A percentile compares a stretch with the other conserved stretches of the same genome.
These are phyloP conservation scores for Glossosoma conforme DNA, from an alignment of 1,140 invertebrate species.

Conservation along the genomic window DNA sequence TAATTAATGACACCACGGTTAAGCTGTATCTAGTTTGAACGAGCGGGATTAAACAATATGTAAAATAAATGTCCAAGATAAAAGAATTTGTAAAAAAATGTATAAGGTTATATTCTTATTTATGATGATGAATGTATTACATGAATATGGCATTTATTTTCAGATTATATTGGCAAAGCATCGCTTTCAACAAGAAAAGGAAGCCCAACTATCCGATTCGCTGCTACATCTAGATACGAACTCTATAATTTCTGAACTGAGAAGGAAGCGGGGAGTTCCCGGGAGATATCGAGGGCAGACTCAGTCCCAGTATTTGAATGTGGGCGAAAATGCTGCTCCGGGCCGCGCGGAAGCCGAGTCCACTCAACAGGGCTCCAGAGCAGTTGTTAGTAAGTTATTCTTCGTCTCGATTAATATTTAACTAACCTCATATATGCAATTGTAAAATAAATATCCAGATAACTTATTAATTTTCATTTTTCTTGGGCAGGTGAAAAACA, in stretches of 20 bases:
- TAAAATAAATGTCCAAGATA: no score
- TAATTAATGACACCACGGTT: no score
- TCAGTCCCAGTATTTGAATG: slow-evolving; percentile 74
- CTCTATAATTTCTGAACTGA: neutral
- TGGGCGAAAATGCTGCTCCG: slow-evolving; percentile 52
- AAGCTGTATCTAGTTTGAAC: no score
- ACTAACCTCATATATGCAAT: no score
- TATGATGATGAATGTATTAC: no score
- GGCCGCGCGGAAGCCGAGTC: slow-evolving; percentile 76
- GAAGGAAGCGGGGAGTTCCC: slow-evolving; percentile 3
- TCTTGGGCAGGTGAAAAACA: no score
- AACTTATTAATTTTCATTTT: no score
- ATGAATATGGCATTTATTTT: slow-evolving; percentile 3
- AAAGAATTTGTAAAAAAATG: no score
- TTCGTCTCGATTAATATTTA: neutral
- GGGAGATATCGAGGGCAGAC: slow-evolving; percentile 63
- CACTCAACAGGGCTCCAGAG: slow-evolving; percentile 62
- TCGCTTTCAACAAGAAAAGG: neutral
- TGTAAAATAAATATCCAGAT: no score
- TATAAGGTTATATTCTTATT: no score
- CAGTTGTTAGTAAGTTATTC: slow-evolving; percentile 68
- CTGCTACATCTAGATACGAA: neutral
- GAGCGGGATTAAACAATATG: no score
- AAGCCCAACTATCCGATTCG: neutral
- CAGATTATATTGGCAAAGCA: neutral